Evolutionary conservation across 2,888 invertebrate genomes (phyloP).

Genomic region (Tenthredo mesomela): DNA sequence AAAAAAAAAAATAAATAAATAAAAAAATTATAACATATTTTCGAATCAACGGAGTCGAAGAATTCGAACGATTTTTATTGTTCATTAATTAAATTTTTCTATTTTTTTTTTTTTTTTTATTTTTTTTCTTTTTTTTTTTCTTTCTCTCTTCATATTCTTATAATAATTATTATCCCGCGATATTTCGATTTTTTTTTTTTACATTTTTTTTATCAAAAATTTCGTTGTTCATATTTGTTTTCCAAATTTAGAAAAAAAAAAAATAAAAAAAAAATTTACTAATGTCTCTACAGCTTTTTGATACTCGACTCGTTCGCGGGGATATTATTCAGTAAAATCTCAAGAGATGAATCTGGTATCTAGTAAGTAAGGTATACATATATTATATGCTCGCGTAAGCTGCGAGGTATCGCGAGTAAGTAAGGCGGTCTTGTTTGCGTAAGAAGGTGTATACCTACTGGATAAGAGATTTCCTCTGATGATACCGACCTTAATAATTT

Average conservation of each 20-base stretch:
- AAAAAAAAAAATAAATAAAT: neutral
- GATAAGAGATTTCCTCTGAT: conserved; percentile 43
- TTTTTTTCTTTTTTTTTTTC: neutral
- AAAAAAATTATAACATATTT: neutral
- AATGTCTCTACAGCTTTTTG: neutral
- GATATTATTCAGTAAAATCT: neutral
- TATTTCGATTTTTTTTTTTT: no score
- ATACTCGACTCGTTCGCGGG: neutral
- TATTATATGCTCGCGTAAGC: neutral
- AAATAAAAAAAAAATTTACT: neutral
- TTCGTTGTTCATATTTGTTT: no score
- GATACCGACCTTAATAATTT: conserved; percentile 49
- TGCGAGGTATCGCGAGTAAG: neutral
- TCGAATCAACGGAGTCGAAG: neutral
- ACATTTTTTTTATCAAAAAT: no score
- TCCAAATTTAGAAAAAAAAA: no score
- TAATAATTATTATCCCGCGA: no score
- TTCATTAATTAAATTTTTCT: neutral
- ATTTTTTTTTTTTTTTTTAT: neutral
- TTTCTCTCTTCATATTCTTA: neutral
- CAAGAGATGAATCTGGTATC: neutral
- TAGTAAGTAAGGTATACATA: neutral
- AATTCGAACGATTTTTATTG: neutral
- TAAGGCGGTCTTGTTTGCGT: conserved; percentile 26
- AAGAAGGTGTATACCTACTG: conserved; percentile 9